phyloP scores from a whole-genome alignment of 2,888 invertebrate species.

The Thera britannica region DNA sequence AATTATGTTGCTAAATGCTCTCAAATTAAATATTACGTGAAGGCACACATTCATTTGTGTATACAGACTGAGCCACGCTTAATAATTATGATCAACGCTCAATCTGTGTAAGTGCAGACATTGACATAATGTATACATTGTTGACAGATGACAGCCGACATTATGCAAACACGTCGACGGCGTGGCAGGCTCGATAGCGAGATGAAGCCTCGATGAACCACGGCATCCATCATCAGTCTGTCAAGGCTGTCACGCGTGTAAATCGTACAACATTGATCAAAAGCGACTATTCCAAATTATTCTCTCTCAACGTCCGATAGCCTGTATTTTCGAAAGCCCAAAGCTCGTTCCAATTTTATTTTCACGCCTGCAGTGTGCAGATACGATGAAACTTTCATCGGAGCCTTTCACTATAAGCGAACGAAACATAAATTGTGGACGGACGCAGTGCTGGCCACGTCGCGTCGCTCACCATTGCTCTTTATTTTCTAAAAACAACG shows the following conservation, averaged over 20 bases:
- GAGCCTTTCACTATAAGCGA: conserved; percentile 71
- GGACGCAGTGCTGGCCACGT: conserved; percentile 38
- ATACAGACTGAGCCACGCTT: neutral
- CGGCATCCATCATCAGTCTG: conserved; percentile 36
- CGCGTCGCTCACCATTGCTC: conserved; percentile 26
- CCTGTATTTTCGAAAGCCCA: conserved; percentile 64
- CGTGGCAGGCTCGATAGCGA: conserved; percentile 32
- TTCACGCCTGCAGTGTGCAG: conserved; percentile 78
- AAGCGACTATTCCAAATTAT: conserved; percentile 44
- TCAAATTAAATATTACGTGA: no score
- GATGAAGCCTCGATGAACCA: conserved; percentile 27
- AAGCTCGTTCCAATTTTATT: conserved; percentile 78
- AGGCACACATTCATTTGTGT: neutral
- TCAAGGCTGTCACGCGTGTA: conserved; percentile 36
- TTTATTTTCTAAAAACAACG: conserved; percentile 44
- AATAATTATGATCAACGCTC: conserved; percentile 20
- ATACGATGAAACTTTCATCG: conserved; percentile 81
- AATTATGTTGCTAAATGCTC: no score
- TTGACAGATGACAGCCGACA: conserved; percentile 22
- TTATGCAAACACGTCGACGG: conserved; percentile 33
- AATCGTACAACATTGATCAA: conserved; percentile 42
- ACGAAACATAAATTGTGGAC: conserved; percentile 44
- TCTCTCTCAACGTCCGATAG: conserved; percentile 44
- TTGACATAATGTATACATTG: conserved; percentile 31
- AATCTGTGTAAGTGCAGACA: conserved; percentile 14